phyloP scores from a whole-genome alignment of 2,113 vertebrate genomes.

The Phocoena phocoena region DNA sequence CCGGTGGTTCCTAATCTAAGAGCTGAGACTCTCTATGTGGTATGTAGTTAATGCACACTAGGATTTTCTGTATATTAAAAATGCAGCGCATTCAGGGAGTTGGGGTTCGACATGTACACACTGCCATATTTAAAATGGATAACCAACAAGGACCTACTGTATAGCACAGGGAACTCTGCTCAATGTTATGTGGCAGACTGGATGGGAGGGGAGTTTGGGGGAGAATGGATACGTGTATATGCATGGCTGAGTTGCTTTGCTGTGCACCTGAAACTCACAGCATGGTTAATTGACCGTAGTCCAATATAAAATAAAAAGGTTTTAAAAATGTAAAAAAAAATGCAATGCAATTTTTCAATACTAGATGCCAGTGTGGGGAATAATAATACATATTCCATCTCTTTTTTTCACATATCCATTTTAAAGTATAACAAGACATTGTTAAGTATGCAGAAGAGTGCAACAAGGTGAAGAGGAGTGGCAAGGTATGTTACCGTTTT shows the following conservation, averaged over 20 bases:
- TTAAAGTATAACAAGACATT: slow-evolving; percentile 20
- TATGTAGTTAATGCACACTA: neutral
- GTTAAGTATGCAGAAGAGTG: neutral
- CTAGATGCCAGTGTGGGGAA: neutral
- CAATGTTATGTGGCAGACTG: too few relatives aligned
- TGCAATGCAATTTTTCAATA: neutral
- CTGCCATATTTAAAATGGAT: too few relatives aligned
- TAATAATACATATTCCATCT: neutral
- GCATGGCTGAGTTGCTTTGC: too few relatives aligned
- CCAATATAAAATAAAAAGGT: too few relatives aligned
- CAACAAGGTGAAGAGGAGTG: neutral
- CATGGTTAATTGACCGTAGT: too few relatives aligned
- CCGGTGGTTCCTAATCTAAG: neutral
- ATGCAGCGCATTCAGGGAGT: neutral
- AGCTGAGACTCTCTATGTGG: neutral
- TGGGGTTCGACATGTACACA: too few relatives aligned
- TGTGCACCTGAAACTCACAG: too few relatives aligned
- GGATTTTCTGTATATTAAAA: slow-evolving; percentile 13
- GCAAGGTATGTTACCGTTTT: neutral
- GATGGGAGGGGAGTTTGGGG: too few relatives aligned
- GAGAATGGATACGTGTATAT: too few relatives aligned
- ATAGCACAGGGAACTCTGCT: too few relatives aligned
- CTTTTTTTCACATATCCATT: neutral
- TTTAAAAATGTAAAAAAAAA: neutral
- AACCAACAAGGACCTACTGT: too few relatives aligned